Evolutionary conservation across 1,140 invertebrate species (phyloP), one percentile per base, ranked within the genome.

Genomic region (Triops longicaudatus): DNA sequence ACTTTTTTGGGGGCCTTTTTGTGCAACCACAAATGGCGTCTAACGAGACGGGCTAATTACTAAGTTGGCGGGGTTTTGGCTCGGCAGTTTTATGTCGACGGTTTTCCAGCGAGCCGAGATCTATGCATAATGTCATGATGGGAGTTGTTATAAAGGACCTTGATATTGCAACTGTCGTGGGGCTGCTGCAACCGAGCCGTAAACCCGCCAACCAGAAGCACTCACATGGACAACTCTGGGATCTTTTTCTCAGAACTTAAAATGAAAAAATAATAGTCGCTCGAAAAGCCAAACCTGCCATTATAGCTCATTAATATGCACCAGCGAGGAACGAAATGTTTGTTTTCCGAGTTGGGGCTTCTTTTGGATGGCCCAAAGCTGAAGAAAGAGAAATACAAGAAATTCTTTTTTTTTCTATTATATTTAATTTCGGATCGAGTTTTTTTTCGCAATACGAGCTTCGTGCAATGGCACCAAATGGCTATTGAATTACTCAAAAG

Each of bases 221-320:
- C 50, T 63, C 50, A 22, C 50, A 63, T 63, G 22, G 50, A 63
- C 50, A 63, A 17, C 22, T 63, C 31, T 37, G 31, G 31, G 50
- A 63, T 9, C 50, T 63, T 63, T 37, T 63, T 63, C 50, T 63
- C 50, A 63, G 50, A 63, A 63, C 50, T 63, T 63, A 63, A 63
- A 63, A 63, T 63, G 50, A 63, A 63, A 63, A 63, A 63, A 63
- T 63, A 63, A 63, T 63, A 63, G 50, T 63, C 50, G 0, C 50
- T n/a, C 10, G 50, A 63, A 63, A 63, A 63, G 50, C 50, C 50
- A 63, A 63, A 63, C 50, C 50, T 63, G 50, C 50, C 50, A 63
- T 63, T 63, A 63, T 63, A 63, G 50, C 50, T 63, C 50, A 63
- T 63, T 63, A 63, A 63, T 63, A 63, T 63, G 50, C 50, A 63